These are phyloP conservation scores for Cyprinella venusta DNA, from an alignment of 2,797 vertebrate genomes.

Conservation along the genomic window DNA sequence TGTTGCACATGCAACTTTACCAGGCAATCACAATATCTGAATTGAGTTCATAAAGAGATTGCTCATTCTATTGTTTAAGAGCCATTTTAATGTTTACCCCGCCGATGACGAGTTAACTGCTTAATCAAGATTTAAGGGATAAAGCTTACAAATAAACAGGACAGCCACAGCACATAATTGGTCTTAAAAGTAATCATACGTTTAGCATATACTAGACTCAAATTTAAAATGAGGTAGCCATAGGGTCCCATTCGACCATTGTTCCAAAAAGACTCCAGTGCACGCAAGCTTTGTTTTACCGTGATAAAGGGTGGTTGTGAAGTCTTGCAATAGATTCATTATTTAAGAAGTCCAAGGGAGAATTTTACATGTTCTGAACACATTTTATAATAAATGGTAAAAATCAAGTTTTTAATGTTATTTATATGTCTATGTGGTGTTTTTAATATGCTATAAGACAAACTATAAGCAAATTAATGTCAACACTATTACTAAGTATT, in stretches of 20 bases:
- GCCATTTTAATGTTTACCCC: background rate
- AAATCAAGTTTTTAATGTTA: too few relatives aligned
- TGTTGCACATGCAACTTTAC: slow-evolving; percentile 4
- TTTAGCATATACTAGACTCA: slow-evolving; percentile 10
- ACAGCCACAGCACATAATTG: background rate
- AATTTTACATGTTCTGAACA: too few relatives aligned
- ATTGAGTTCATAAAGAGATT: background rate
- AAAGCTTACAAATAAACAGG: slow-evolving; percentile 23
- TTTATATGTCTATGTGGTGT: too few relatives aligned
- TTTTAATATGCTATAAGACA: too few relatives aligned
- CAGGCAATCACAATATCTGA: background rate
- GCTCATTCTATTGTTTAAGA: background rate
- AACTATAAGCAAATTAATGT: too few relatives aligned
- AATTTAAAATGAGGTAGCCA: background rate
- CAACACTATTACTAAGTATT: too few relatives aligned
- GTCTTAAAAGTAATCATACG: background rate
- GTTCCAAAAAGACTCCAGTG: background rate
- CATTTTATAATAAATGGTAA: too few relatives aligned
- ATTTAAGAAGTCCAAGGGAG: too few relatives aligned
- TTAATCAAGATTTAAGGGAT: slow-evolving; percentile 45
- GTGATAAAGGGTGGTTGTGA: background rate
- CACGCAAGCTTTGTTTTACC: background rate
- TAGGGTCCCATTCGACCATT: background rate
- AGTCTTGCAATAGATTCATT: background rate
- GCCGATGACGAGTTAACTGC: background rate